Evolutionary conservation across 2,113 vertebrate species (phyloP), one percentile per base, ranked within the genome.

Genomic region (Todiramphus chloris): DNA sequence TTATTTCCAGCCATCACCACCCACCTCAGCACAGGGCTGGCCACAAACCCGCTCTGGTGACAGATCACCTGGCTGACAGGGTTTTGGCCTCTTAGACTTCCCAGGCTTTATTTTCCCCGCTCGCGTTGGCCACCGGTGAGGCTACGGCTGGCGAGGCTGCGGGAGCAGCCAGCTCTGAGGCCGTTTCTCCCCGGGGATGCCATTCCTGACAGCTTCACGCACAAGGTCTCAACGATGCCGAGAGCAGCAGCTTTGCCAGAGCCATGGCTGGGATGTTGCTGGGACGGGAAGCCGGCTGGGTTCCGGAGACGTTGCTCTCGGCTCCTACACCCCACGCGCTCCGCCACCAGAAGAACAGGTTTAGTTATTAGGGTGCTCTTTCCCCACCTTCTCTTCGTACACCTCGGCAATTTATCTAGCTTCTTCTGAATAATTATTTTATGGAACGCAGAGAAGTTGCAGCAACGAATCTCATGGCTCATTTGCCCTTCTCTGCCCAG

Each of bases 231-330:
- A 5, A 2, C 19, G 85, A 41, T 2, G 2, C 6, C 9, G 35
- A 74, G 64, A 58, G 85, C 6, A 2, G 74, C 37, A 55, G 69
- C 88, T 92, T n/a, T 90, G 85, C 56, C 78, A 72, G 46, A n/a
- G 41, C 41, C 5, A 2, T 53, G 64, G 23, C 1, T 69, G 56
- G 39, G n/a, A 46, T 70, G 62, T 4, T 79, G 31, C 48, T 6
- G 6, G 62, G 27, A 68, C 1, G 16, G 50, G 84, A 77, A 80
- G 25, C 31, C 0, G 0, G 21, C 39, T 91, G 4, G 1, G 46
- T 60, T 33, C 39, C 0, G 0, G 20, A 35, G 37, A 59, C 0
- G 2, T 41, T 4, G 7, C 69, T 17, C 58, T 55, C 2, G 2
- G 43, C 28, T 81, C 12, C 37, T 48, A 30, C 0, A 0, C 18